Percentiles rank a stretch among this genome's conserved stretches.
phyloP scores from a whole-genome alignment of 2,113 vertebrate genomes.

The Xenus cinereus region DNA sequence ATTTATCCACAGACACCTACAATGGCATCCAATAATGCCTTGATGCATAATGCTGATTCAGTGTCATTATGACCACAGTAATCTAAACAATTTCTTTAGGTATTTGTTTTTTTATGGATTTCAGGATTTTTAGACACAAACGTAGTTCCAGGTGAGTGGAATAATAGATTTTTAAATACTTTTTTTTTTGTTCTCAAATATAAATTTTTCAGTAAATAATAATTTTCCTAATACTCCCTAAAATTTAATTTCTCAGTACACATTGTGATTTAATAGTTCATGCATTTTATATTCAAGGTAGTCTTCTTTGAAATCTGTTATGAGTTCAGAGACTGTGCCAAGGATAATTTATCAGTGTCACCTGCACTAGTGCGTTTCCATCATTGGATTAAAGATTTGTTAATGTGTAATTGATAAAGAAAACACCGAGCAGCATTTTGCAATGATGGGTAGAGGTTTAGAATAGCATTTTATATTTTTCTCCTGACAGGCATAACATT shows the following conservation, averaged over 20 bases:
- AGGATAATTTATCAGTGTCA: slow-evolving; percentile 66
- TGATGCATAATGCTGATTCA: not conserved
- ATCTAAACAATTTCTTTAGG: not conserved
- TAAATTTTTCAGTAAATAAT: not conserved
- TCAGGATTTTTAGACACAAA: slow-evolving; percentile 14
- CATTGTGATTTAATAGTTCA: slow-evolving; percentile 39
- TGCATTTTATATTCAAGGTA: slow-evolving; percentile 45
- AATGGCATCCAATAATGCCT: not conserved
- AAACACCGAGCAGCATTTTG: slow-evolving; percentile 74
- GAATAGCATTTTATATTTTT: slow-evolving; percentile 74
- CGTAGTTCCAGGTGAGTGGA: not conserved
- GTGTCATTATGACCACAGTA: not conserved
- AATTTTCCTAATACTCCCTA: not conserved
- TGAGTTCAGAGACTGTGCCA: slow-evolving; percentile 55
- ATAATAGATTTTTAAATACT: not conserved
- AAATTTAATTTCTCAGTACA: slow-evolving; percentile 24
- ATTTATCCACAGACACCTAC: not conserved
- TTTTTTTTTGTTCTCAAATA: not conserved
- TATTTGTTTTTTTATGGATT: not conserved
- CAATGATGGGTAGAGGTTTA: slow-evolving; percentile 70
- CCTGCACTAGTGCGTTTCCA: slow-evolving; percentile 49
- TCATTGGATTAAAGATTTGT: slow-evolving; percentile 77
- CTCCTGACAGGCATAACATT: slow-evolving; percentile 71
- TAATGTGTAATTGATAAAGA: slow-evolving; percentile 79
- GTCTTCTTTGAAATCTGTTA: slow-evolving; percentile 46